Evolutionary conservation across 1,140 invertebrate genomes (phyloP).

Genomic region (Dreissena polymorpha): DNA sequence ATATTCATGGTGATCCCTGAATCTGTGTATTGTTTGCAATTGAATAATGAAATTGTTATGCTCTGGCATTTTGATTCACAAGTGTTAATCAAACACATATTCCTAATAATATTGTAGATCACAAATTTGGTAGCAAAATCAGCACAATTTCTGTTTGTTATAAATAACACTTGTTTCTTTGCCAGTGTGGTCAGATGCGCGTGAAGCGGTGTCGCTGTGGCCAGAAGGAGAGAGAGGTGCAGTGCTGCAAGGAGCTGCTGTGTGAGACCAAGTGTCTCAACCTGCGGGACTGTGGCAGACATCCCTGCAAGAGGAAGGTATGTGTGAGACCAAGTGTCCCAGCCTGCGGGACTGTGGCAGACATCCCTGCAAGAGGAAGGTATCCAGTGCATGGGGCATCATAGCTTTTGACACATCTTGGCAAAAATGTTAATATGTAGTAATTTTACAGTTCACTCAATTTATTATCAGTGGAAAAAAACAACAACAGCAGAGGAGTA

Average conservation of each 20-base stretch:
- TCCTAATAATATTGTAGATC: too few relatives aligned
- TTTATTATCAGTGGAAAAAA: too few relatives aligned
- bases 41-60: too few relatives aligned
- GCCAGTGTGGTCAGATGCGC: slow-evolving; percentile 88
- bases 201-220: slow-evolving; percentile 92
- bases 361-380: slow-evolving; percentile 81
- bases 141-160: neutral
- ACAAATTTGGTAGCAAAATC: too few relatives aligned
- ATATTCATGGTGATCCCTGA: too few relatives aligned
- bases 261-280: slow-evolving; percentile 93
- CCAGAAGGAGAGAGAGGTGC: slow-evolving; percentile 89
- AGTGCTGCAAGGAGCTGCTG: slow-evolving; percentile 92
- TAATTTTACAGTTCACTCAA: too few relatives aligned
- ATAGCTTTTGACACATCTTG: too few relatives aligned
- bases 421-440: too few relatives aligned
- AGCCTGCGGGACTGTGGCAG: slow-evolving; percentile 89
- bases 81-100: too few relatives aligned
- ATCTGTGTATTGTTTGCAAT: too few relatives aligned
- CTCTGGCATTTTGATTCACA: too few relatives aligned
- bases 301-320: slow-evolving; percentile 79
- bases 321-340: slow-evolving; percentile 90
- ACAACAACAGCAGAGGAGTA: too few relatives aligned
- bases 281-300: slow-evolving; percentile 90
- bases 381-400: neutral
- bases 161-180: neutral